Base-by-base conservation (phyloP, 2,797 vertebrate genomes). In the Labroides dimidiatus region DNA sequence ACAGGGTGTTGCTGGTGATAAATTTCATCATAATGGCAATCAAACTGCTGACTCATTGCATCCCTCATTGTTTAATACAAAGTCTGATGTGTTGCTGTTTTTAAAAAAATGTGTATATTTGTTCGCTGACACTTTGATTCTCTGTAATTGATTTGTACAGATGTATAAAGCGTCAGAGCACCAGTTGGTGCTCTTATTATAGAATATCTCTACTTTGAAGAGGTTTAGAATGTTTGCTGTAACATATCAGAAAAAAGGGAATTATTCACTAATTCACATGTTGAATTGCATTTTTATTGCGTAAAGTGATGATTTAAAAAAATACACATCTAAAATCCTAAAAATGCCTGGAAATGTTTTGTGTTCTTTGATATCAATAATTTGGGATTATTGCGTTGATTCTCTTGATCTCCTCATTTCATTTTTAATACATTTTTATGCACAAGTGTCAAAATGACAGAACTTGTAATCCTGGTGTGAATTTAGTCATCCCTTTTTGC, bases 191-290 rank as follows among this genome's bases (percentile, higher is more conserved):
- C 60, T 54, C 53, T 72, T 60, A 2, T 43, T 30, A 2, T 33
- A 30, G 24, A 70, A 52, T 61, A 54, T 61, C 23, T 58, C 43
- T 44, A 2, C 71, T 57, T 21, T 39, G 13, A 2, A 44, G 16
- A 19, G 16, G 4, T 52, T 49, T 13, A 4, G 17, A 7, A 12
- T 36, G 16, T 47, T 66, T 56, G 19, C 21, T 61, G 42, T 64
- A 64, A 51, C 3, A 4, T 56, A 27, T 48, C 21, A 51, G 45
- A 10, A 75, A 10, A 84, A 81, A 87, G 43, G 83, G 80, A 78
- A 89, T 82, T 42, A 72, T 48, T 76, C 37, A 43, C 77, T 61
- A 62, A 73, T 75, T 71, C 24, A 45, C 43, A 17, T 58, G 39
- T 49, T 77, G 9, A 76, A 53, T n/a, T 12, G 14, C 21, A 24